Evolutionary conservation across 2,113 vertebrate genomes (phyloP).

Genomic region (Scytalopus superciliaris): DNA sequence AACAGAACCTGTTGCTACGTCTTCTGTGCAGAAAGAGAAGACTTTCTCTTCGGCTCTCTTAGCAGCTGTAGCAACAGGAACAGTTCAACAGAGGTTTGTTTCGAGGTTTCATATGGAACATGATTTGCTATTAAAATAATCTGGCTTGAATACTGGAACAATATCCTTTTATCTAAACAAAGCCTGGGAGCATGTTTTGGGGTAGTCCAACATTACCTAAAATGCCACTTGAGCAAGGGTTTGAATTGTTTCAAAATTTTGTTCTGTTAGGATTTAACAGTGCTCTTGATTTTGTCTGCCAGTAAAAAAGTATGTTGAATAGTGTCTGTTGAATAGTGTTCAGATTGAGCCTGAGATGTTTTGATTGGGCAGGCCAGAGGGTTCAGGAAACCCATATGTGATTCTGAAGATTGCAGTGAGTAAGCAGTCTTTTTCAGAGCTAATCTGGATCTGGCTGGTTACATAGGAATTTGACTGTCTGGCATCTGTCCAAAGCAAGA

Average conservation of each 20-base stretch:
- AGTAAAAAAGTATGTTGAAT: background rate
- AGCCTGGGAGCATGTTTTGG: background rate
- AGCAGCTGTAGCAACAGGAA: constrained; percentile 42
- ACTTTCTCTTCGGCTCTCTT: constrained; percentile 30
- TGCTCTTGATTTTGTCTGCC: background rate
- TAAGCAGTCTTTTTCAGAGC: background rate
- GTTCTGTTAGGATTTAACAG: background rate
- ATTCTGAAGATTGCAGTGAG: background rate
- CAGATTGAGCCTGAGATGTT: background rate
- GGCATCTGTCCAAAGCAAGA: background rate
- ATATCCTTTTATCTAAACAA: background rate
- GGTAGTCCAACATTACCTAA: background rate
- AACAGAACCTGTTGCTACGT: background rate
- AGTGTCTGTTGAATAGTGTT: background rate
- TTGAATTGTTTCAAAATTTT: background rate
- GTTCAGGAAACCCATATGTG: background rate
- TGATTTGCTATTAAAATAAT: background rate
- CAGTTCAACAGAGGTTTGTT: constrained; percentile 50
- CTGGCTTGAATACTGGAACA: background rate
- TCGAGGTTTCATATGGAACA: background rate
- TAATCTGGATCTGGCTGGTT: background rate
- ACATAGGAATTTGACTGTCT: background rate
- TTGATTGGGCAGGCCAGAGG: background rate
- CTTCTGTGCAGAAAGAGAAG: background rate
- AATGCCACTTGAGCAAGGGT: background rate